A percentile compares a stretch with the other conserved stretches of the same genome.
Evolutionary conservation across 2,888 invertebrate species (phyloP).

Genomic region (Hydrotaea cyrtoneurina): DNA sequence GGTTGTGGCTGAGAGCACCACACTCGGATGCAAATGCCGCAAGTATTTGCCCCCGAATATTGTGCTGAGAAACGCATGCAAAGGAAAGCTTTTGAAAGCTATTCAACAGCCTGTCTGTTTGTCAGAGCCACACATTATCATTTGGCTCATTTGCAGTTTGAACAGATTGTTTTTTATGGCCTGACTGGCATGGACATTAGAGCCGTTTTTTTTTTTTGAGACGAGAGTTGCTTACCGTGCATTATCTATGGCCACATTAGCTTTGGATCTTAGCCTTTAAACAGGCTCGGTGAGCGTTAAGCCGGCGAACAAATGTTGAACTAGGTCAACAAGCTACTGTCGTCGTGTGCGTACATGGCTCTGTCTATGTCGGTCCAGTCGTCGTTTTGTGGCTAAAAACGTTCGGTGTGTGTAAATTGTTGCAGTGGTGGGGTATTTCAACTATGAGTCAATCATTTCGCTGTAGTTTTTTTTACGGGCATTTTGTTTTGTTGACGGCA

Average conservation of each 20-base stretch:
- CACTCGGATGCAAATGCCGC: not conserved
- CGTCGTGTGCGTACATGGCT: conserved; percentile 35
- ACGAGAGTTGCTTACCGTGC: not conserved
- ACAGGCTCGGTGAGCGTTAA: conserved; percentile 61
- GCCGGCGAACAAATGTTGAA: conserved; percentile 79
- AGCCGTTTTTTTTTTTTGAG: too few species aligned
- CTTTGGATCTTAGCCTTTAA: conserved; percentile 56
- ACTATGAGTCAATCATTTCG: conserved; percentile 46
- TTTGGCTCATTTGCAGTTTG: not conserved
- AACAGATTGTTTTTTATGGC: not conserved
- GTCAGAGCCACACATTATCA: not conserved
- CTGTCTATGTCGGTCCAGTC: not conserved
- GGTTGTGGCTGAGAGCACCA: not conserved
- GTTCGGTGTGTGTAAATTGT: not conserved
- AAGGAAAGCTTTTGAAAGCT: conserved; percentile 1
- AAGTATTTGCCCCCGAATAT: conserved; percentile 57
- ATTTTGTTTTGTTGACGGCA: conserved; percentile 13
- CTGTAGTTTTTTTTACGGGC: not conserved
- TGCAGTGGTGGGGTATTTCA: not conserved
- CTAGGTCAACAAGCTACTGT: conserved; percentile 79
- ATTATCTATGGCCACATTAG: conserved; percentile 29
- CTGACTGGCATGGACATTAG: not conserved
- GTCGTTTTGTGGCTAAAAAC: conserved; percentile 51
- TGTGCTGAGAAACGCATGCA: conserved; percentile 13
- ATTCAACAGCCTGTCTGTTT: not conserved